phyloP scores from a whole-genome alignment of 2,888 invertebrate genomes.

The Tiliacea aurago region DNA sequence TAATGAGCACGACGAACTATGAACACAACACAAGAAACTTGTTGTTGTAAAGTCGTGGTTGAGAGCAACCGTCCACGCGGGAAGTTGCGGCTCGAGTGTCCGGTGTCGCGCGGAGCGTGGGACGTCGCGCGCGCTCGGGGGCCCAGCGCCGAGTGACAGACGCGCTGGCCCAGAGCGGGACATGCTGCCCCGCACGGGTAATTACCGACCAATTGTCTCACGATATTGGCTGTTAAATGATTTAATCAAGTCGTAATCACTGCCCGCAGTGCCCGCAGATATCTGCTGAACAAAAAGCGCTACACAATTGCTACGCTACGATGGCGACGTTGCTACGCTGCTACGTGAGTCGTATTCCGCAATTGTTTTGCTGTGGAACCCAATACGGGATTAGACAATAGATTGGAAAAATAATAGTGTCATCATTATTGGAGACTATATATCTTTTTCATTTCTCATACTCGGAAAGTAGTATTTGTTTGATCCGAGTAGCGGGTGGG shows the following conservation, averaged over 20 bases:
- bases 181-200: conserved; percentile 1
- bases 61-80: conserved; percentile 20
- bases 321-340: conserved; percentile 4
- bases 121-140: conserved; percentile 6
- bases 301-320: conserved; percentile 4
- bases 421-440: not conserved
- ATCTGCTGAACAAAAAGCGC: conserved; percentile 10
- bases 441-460: too few relatives aligned
- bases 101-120: not conserved
- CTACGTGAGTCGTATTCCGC: not conserved
- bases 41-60: not conserved
- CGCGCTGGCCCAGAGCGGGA: conserved; percentile 7
- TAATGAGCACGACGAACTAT: not conserved
- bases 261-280: conserved; percentile 9
- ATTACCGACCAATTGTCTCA: conserved; percentile 36
- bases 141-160: conserved; percentile 22
- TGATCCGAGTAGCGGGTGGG: too few relatives aligned
- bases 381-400: conserved; percentile 9
- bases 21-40: conserved; percentile 30
- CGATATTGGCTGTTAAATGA: conserved; percentile 35
- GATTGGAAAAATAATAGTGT: conserved; percentile 18
- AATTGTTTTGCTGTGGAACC: not conserved
- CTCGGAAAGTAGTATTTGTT: too few relatives aligned
- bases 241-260: conserved; percentile 39
- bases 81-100: conserved; percentile 15